Evolutionary conservation across 2,888 invertebrate species (phyloP).

Genomic region (Ganaspis brasiliensis): DNA sequence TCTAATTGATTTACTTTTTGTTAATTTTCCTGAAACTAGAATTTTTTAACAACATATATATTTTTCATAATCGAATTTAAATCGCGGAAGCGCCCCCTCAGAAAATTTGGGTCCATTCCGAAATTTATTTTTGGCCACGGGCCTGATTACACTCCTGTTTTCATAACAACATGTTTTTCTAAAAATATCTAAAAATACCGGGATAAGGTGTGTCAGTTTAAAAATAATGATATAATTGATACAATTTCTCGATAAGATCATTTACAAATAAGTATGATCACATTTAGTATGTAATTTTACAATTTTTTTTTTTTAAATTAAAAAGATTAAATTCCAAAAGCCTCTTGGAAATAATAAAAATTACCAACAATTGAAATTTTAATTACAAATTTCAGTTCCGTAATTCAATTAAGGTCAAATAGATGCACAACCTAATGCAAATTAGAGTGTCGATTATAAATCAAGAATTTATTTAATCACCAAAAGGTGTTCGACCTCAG

Average conservation of each 20-base stretch:
- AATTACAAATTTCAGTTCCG: conserved; percentile 14
- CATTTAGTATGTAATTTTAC: not conserved
- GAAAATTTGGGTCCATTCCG: too few relatives aligned
- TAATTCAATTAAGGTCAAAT: conserved; percentile 35
- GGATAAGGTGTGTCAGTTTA: too few relatives aligned
- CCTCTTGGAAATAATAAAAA: conserved; percentile 5
- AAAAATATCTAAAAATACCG: not conserved
- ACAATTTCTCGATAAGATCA: not conserved
- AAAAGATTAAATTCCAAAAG: not conserved
- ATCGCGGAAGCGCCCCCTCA: too few relatives aligned
- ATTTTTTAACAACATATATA: too few relatives aligned
- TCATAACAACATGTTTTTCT: not conserved
- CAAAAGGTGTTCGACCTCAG: conserved; percentile 11
- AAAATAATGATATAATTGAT: not conserved
- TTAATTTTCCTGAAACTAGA: too few relatives aligned
- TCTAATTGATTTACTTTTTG: too few relatives aligned
- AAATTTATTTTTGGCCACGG: too few relatives aligned
- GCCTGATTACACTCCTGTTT: not conserved
- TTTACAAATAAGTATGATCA: not conserved
- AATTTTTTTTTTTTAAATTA: conserved; percentile 8
- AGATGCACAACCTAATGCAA: conserved; percentile 32
- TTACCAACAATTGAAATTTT: conserved; percentile 16
- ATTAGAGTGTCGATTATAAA: conserved; percentile 13
- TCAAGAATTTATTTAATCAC: conserved; percentile 17
- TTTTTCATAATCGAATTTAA: too few relatives aligned